These are phyloP conservation scores for Ypsolopha scabrella DNA, from an alignment of 2,888 invertebrate genomes.

Conservation along the genomic window DNA sequence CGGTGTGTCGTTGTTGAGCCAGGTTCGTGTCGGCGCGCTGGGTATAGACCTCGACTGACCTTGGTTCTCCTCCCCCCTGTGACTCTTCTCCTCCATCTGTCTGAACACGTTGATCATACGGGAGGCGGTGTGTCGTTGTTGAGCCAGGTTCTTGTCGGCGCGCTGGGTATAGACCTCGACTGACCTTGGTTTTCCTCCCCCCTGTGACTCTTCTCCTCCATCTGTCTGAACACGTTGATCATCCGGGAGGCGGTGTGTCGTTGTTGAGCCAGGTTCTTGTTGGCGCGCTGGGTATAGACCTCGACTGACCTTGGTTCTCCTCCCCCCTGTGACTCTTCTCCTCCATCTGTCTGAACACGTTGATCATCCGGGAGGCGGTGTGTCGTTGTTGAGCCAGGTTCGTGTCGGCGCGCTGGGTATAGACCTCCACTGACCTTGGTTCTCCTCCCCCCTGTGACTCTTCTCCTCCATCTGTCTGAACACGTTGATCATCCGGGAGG, in stretches of 20 bases:
- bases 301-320: constrained; percentile 47
- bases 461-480: constrained; percentile 87
- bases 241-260: constrained; percentile 86
- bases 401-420: constrained; percentile 24
- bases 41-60: constrained; percentile 24
- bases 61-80: constrained; percentile 62
- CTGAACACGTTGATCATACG: constrained; percentile 91
- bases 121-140: constrained; percentile 79
- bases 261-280: constrained; percentile 55
- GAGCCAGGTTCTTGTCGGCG: constrained; percentile 46
- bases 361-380: constrained; percentile 89
- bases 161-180: background rate
- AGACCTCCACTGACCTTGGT: constrained; percentile 33
- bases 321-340: constrained; percentile 62
- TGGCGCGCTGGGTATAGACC: constrained; percentile 41
- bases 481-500: constrained; percentile 87
- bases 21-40: constrained; percentile 51
- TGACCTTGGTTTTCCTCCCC: constrained; percentile 63
- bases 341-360: constrained; percentile 90
- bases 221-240: constrained; percentile 90
- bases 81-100: constrained; percentile 78
- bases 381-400: constrained; percentile 67
- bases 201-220: constrained; percentile 71
- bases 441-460: constrained; percentile 62
- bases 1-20: constrained; percentile 75